These are phyloP conservation scores for Oxytorus armatus DNA, from an alignment of 2,888 invertebrate genomes.

Conservation along the genomic window DNA sequence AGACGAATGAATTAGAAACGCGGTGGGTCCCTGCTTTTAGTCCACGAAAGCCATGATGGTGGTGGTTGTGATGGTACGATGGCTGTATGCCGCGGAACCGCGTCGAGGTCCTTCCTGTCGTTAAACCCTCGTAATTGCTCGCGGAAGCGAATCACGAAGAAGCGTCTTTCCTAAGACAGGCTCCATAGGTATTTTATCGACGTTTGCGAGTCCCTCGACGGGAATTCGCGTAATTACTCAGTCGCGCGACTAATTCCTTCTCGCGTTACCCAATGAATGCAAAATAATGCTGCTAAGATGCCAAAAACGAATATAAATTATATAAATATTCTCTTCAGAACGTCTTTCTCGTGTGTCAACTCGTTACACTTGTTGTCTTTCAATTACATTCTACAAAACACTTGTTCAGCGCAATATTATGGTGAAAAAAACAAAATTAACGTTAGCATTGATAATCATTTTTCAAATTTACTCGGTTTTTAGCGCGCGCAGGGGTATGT, in stretches of 20 bases:
- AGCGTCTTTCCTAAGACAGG: slow-evolving; percentile 7
- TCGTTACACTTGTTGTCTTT: too few relatives aligned
- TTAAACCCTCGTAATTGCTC: slow-evolving; percentile 58
- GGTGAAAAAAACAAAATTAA: too few relatives aligned
- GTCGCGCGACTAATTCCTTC: background rate
- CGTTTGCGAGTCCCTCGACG: slow-evolving; percentile 22
- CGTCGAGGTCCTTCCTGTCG: slow-evolving; percentile 32
- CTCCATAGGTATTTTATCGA: slow-evolving; percentile 43
- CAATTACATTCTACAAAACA: too few relatives aligned
- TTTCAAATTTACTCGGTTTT: too few relatives aligned
- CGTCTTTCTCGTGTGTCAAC: too few relatives aligned
- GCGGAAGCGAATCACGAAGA: slow-evolving; percentile 49
- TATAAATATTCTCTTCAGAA: too few relatives aligned
- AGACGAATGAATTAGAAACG: slow-evolving; percentile 47
- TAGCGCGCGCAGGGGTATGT: too few relatives aligned
- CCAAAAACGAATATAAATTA: too few relatives aligned
- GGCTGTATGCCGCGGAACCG: slow-evolving; percentile 8
- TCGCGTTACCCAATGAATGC: slow-evolving; percentile 13
- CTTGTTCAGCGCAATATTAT: too few relatives aligned
- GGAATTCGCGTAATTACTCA: slow-evolving; percentile 41
- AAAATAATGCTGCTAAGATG: background rate
- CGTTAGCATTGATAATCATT: too few relatives aligned
- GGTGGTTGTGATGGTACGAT: background rate
- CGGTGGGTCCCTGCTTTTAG: slow-evolving; percentile 19
- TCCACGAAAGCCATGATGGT: background rate